These are phyloP conservation scores for Columba livia DNA, from an alignment of 2,113 vertebrate genomes.

Conservation along the genomic window DNA sequence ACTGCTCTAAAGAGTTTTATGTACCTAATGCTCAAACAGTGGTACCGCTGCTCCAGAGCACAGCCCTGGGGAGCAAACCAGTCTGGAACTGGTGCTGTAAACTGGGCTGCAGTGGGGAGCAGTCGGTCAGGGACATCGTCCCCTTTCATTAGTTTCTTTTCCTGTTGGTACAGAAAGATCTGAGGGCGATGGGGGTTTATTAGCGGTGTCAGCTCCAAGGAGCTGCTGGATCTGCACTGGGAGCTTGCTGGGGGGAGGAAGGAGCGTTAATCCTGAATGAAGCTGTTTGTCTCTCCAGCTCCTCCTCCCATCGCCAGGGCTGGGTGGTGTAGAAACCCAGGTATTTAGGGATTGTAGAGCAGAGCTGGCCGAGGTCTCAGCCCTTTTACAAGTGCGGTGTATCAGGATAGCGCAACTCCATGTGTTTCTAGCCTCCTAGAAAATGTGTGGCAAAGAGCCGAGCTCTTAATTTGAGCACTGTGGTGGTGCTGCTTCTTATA, in stretches of 20 bases:
- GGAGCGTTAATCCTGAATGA: accelerated
- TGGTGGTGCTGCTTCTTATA: neutral
- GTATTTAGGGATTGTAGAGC: neutral
- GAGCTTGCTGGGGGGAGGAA: neutral
- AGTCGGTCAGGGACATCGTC: neutral
- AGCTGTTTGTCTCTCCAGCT: neutral
- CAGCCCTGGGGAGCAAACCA: neutral
- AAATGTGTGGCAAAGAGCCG: neutral
- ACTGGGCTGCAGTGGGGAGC: neutral
- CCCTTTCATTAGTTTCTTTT: neutral
- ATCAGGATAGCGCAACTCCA: neutral
- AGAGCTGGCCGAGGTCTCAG: neutral
- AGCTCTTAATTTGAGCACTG: neutral
- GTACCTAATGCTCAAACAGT: neutral
- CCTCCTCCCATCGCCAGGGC: neutral
- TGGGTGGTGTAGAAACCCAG: neutral
- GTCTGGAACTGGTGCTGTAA: neutral
- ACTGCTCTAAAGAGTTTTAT: neutral
- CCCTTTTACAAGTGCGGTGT: accelerated
- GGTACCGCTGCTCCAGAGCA: neutral
- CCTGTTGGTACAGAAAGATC: neutral
- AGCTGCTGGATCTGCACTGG: neutral
- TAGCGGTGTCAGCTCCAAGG: neutral
- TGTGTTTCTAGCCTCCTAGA: neutral
- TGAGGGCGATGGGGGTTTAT: neutral